These are phyloP conservation scores for Heliconius charithonia DNA, from an alignment of 2,888 invertebrate genomes.

Conservation along the genomic window DNA sequence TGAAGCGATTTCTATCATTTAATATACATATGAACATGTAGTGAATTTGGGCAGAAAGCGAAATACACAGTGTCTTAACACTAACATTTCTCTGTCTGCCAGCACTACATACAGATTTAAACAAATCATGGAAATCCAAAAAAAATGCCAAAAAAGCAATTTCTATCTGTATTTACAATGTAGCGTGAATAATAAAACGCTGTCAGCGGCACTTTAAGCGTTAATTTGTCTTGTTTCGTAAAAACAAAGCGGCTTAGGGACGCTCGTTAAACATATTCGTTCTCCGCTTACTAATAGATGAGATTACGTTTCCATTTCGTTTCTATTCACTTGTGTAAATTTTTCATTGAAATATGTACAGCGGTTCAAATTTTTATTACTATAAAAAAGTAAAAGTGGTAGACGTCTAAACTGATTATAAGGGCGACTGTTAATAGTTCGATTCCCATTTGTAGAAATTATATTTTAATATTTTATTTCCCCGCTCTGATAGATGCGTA, in stretches of 20 bases:
- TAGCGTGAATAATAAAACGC: slow-evolving; percentile 22
- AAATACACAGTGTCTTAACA: no score
- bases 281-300: slow-evolving; percentile 22
- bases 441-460: no score
- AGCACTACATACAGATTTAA: no score
- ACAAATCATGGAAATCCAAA: background rate
- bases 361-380: background rate
- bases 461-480: no score
- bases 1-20: no score
- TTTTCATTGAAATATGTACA: background rate
- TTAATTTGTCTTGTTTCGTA: slow-evolving; percentile 33
- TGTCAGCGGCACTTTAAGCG: slow-evolving; percentile 15
- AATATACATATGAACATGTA: no score
- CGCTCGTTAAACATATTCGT: slow-evolving; percentile 24
- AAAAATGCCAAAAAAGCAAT: background rate
- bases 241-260: slow-evolving; percentile 27
- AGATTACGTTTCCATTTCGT: slow-evolving; percentile 12
- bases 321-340: background rate
- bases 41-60: no score
- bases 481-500: no score
- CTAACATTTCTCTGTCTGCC: no score
- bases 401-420: no score
- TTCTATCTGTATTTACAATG: background rate
- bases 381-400: background rate
- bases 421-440: no score